Evolutionary conservation across 1,140 invertebrate species (phyloP).

Genomic region (Hirudo medicinalis): DNA sequence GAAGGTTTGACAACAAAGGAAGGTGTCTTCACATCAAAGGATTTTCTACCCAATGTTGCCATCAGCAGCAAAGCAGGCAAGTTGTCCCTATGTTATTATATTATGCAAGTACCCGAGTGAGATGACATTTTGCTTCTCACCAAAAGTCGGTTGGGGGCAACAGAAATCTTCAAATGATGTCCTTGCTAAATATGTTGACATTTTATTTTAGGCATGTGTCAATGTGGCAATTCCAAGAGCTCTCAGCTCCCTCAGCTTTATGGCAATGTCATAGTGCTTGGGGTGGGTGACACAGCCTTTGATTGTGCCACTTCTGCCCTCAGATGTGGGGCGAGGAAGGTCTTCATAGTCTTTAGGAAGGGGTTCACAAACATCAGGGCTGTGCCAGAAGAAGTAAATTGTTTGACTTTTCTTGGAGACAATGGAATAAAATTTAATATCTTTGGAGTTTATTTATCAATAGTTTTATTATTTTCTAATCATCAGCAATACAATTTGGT

Average conservation of each 20-base stretch:
- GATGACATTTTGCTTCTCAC: too few relatives aligned
- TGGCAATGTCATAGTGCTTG: slow-evolving; percentile 82
- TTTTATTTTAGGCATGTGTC: slow-evolving; percentile 55
- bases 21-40: slow-evolving; percentile 91
- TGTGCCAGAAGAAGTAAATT: slow-evolving; percentile 79
- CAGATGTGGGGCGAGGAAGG: slow-evolving; percentile 77
- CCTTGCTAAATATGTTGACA: too few relatives aligned
- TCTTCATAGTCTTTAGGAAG: slow-evolving; percentile 78
- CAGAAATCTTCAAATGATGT: too few relatives aligned
- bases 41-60: slow-evolving; percentile 74
- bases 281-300: slow-evolving; percentile 94
- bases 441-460: too few relatives aligned
- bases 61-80: slow-evolving; percentile 71
- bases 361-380: slow-evolving; percentile 87
- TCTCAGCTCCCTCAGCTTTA: slow-evolving; percentile 56
- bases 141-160: too few relatives aligned
- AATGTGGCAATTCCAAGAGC: slow-evolving; percentile 48
- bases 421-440: too few relatives aligned
- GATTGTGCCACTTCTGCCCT: slow-evolving; percentile 95
- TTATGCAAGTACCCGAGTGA: too few relatives aligned
- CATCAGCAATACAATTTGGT: too few relatives aligned
- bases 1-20: slow-evolving; percentile 57
- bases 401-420: slow-evolving; percentile 20
- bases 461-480: too few relatives aligned
- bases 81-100: background rate